These are phyloP conservation scores for Aphis craccivora DNA, from an alignment of 1,140 invertebrate genomes.

Conservation along the genomic window DNA sequence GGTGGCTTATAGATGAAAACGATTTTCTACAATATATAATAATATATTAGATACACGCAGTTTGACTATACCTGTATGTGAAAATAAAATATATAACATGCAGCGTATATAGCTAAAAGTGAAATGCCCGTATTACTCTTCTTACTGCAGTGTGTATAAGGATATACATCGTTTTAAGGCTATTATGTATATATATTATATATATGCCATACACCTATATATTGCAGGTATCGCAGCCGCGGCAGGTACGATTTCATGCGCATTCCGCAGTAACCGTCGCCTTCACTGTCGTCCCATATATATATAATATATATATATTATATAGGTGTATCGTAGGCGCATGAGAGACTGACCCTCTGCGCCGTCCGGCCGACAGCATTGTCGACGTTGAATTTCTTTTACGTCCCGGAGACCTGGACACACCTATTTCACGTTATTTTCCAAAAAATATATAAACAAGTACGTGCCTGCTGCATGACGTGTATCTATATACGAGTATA, in stretches of 20 bases:
- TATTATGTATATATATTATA: neutral
- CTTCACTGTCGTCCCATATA: neutral
- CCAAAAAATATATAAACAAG: neutral
- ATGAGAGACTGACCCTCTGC: neutral
- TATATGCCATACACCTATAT: neutral
- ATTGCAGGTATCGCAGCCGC: neutral
- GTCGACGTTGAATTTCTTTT: neutral
- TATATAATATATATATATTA: neutral
- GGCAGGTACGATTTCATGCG: neutral
- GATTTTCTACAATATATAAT: neutral
- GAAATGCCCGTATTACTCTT: neutral
- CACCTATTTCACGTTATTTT: neutral
- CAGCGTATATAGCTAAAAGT: neutral
- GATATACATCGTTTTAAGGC: neutral
- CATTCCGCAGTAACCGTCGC: neutral
- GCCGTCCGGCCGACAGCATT: neutral
- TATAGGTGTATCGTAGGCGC: neutral
- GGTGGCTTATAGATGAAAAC: slow-evolving; percentile 13
- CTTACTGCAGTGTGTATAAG: neutral
- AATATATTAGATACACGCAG: too few relatives aligned
- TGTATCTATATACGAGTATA: neutral
- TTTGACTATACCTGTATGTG: neutral
- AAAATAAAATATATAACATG: neutral
- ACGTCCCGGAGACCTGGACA: neutral
- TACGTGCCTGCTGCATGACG: neutral